Evolutionary conservation across 2,113 vertebrate genomes (phyloP).

Genomic region (Poecilia latipinna): DNA sequence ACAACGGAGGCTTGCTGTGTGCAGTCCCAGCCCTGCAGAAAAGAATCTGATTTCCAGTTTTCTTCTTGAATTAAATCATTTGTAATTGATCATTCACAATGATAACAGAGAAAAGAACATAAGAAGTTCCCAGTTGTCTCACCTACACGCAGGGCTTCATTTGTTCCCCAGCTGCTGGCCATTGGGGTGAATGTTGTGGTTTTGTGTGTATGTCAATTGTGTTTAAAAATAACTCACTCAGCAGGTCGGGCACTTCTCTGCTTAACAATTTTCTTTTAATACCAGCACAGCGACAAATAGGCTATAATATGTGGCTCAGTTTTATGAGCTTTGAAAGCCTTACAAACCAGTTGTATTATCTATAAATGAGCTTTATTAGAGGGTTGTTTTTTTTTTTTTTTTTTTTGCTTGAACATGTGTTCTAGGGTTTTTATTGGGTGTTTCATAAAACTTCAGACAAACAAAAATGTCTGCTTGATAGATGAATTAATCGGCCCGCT

Average conservation of each 20-base stretch:
- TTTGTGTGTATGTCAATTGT: background rate
- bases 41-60: too few species aligned
- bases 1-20: too few species aligned
- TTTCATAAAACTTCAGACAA: conserved; percentile 64
- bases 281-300: conserved; percentile 51
- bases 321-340: conserved; percentile 41
- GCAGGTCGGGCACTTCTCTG: background rate
- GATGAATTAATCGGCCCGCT: conserved; percentile 57
- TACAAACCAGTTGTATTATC: conserved; percentile 30
- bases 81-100: too few species aligned
- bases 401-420: conserved; percentile 30
- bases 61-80: too few species aligned
- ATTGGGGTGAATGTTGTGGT: too few species aligned
- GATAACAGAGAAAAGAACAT: too few species aligned
- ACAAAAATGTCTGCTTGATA: conserved; percentile 41
- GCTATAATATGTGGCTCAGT: conserved; percentile 44
- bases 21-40: too few species aligned
- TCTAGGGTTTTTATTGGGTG: conserved; percentile 61
- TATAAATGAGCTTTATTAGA: conserved; percentile 60
- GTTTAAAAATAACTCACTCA: background rate
- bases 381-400: background rate
- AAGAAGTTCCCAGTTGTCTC: too few species aligned
- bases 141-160: too few species aligned
- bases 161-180: too few species aligned
- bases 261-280: conserved; percentile 7